phyloP scores from a whole-genome alignment of 2,888 invertebrate species.

The Hanleya hanleyi region DNA sequence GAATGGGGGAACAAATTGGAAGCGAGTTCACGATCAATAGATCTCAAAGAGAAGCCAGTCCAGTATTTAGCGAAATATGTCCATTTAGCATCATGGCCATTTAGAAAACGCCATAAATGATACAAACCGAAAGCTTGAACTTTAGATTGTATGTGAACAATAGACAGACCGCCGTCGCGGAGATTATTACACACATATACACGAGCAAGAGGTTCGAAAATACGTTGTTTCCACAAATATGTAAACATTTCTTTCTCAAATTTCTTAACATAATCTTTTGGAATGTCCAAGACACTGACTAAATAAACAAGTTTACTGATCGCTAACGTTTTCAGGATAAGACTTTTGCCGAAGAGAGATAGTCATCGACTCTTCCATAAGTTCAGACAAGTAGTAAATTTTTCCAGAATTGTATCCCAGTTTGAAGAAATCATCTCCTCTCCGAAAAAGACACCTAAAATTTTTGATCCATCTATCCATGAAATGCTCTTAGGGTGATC shows the following conservation, averaged over 20 bases:
- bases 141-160: conserved; percentile 6
- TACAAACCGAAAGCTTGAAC: conserved; percentile 4
- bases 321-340: conserved; percentile 3
- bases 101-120: conserved; percentile 20
- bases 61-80: conserved; percentile 30
- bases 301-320: conserved; percentile 12
- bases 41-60: conserved; percentile 22
- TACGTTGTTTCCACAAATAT: not conserved
- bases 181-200: not conserved
- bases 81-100: conserved; percentile 19
- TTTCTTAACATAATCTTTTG: not conserved
- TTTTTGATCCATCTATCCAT: not conserved
- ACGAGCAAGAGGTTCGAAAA: conserved; percentile 7
- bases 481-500: conserved; percentile 39
- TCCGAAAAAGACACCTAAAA: conserved; percentile 4
- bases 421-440: not conserved
- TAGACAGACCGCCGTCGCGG: conserved; percentile 2
- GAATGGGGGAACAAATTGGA: conserved; percentile 24
- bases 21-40: conserved; percentile 1
- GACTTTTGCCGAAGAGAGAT: conserved; percentile 5
- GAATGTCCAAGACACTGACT: not conserved
- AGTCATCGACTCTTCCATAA: conserved; percentile 8
- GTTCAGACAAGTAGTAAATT: not conserved
- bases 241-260: not conserved
- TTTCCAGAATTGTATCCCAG: not conserved